Percentiles rank a stretch among this genome's conserved stretches.
phyloP scores from a whole-genome alignment of 2,888 invertebrate genomes.

The Phytoseiulus persimilis region DNA sequence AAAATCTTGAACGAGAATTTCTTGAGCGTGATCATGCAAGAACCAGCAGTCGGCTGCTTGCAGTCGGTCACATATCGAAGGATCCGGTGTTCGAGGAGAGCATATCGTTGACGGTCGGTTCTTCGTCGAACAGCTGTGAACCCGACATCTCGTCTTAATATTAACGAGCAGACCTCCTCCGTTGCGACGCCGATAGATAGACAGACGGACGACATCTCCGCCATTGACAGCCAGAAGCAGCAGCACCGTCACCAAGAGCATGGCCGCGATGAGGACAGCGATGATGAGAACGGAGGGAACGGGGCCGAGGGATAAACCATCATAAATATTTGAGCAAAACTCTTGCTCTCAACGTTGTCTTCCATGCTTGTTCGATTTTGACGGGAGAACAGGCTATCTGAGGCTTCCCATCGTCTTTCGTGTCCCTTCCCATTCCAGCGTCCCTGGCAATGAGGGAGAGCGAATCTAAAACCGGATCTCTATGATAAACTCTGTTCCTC shows the following conservation, averaged over 20 bases:
- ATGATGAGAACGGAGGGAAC: background rate
- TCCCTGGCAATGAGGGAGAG: background rate
- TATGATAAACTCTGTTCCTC: too few relatives aligned
- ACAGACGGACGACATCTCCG: background rate
- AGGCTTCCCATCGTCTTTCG: background rate
- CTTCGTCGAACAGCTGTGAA: background rate
- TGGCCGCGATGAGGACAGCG: background rate
- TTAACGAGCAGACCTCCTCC: background rate
- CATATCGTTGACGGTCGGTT: background rate
- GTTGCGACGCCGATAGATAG: background rate
- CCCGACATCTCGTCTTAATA: background rate
- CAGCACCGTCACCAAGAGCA: background rate
- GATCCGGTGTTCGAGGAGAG: background rate
- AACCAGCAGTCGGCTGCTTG: background rate
- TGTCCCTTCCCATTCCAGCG: background rate
- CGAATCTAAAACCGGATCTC: too few relatives aligned
- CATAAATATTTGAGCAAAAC: slow-evolving; percentile 38
- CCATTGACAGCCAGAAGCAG: background rate
- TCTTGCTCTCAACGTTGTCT: slow-evolving; percentile 8
- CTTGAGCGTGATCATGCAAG: background rate
- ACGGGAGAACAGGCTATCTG: background rate
- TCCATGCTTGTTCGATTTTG: background rate
- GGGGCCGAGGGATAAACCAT: background rate
- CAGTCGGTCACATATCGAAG: background rate
- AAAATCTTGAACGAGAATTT: too few relatives aligned